These are phyloP conservation scores for Reinhardtius hippoglossoides DNA, from an alignment of 2,113 vertebrate species.

Conservation along the genomic window DNA sequence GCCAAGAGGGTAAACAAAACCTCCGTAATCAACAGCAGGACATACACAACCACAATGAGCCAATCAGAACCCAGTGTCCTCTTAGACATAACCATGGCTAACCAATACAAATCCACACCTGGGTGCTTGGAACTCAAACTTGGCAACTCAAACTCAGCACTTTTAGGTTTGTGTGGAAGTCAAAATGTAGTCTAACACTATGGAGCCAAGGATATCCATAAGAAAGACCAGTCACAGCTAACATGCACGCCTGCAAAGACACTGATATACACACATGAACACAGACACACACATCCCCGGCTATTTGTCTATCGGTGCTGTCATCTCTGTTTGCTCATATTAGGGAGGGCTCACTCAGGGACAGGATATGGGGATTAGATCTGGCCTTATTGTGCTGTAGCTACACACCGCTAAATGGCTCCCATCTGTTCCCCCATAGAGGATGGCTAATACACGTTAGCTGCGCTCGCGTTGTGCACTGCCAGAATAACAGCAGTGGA, in stretches of 20 bases:
- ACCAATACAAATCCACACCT: constrained; percentile 70
- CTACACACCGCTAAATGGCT: constrained; percentile 82
- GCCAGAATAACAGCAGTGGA: constrained; percentile 80
- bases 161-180: constrained; percentile 50
- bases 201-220: constrained; percentile 52
- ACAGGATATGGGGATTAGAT: constrained; percentile 83
- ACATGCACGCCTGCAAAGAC: constrained; percentile 31
- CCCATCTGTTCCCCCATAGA: constrained; percentile 81
- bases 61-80: constrained; percentile 63
- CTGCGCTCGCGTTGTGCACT: constrained; percentile 58
- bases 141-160: constrained; percentile 69
- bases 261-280: constrained; percentile 23
- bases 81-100: constrained; percentile 45
- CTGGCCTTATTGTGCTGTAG: constrained; percentile 77
- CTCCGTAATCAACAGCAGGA: constrained; percentile 73
- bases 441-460: constrained; percentile 78
- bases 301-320: constrained; percentile 79
- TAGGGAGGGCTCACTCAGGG: constrained; percentile 80
- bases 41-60: constrained; percentile 65
- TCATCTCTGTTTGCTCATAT: constrained; percentile 83
- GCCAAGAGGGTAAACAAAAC: constrained; percentile 80
- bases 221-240: background rate
- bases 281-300: constrained; percentile 38
- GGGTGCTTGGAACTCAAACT: constrained; percentile 55
- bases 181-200: constrained; percentile 39